These are phyloP conservation scores for Leptinotarsa texana DNA, from an alignment of 1,140 invertebrate species.

Conservation along the genomic window DNA sequence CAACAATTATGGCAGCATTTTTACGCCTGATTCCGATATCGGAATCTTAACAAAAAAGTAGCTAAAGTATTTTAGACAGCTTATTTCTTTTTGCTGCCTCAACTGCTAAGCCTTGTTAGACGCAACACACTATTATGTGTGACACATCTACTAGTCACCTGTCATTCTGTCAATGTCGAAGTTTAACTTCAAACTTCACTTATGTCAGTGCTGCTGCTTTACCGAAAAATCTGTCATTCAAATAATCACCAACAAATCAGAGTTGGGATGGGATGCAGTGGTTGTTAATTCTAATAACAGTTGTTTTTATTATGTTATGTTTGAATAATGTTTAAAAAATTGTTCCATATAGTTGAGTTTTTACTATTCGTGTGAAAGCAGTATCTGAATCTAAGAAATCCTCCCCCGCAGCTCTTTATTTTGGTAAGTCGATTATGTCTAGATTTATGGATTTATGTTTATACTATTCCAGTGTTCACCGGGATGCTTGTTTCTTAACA, in stretches of 20 bases:
- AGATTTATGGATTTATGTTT: background rate
- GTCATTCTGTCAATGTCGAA: no score
- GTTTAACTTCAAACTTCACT: no score
- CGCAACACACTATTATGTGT: no score
- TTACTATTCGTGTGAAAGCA: background rate
- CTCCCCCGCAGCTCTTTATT: background rate
- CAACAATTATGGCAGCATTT: no score
- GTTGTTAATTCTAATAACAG: background rate
- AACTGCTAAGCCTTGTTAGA: no score
- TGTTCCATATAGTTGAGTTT: background rate
- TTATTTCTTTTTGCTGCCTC: no score
- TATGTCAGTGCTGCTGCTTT: no score
- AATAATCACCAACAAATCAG: background rate
- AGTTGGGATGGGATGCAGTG: background rate
- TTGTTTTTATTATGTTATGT: slow-evolving; percentile 6
- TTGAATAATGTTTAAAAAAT: background rate
- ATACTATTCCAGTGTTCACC: background rate
- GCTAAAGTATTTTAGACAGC: no score
- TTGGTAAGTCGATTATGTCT: background rate
- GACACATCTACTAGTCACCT: no score
- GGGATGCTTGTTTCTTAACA: background rate
- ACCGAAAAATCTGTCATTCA: background rate
- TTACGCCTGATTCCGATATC: no score
- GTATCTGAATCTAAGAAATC: background rate
- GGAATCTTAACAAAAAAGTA: no score